Percentiles rank a stretch among this genome's conserved stretches.
Evolutionary conservation across 2,113 vertebrate genomes (phyloP).

Genomic region (Micronycteris hirsuta): DNA sequence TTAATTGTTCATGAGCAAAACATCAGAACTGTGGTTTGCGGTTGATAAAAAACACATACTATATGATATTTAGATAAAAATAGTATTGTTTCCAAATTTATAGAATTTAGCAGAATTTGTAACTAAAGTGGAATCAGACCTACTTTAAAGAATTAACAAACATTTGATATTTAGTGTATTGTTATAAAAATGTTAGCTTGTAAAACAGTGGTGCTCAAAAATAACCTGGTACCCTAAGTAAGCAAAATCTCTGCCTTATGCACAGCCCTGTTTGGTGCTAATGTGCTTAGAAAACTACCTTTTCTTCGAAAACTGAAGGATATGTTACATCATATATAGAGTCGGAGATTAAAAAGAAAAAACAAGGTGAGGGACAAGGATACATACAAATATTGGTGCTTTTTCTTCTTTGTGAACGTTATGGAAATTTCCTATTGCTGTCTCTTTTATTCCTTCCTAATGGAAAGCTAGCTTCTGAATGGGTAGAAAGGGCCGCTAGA

Average conservation of each 20-base stretch:
- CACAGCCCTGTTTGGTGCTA: not conserved
- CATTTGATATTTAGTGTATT: not conserved
- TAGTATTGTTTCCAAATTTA: not conserved
- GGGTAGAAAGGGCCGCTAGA: not conserved
- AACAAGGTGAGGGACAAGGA: not conserved
- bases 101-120: not conserved
- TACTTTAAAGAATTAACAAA: not conserved
- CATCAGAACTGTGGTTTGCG: not conserved
- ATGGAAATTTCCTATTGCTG: not conserved
- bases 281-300: slow-evolving; percentile 6
- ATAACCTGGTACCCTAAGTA: not conserved
- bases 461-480: not conserved
- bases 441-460: not conserved
- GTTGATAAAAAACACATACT: not conserved
- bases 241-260: not conserved
- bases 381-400: not conserved
- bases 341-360: not conserved
- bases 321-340: not conserved
- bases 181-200: not conserved
- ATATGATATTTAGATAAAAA: not conserved
- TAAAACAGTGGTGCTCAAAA: not conserved
- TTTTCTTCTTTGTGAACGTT: not conserved
- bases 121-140: not conserved
- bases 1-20: not conserved
- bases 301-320: slow-evolving; percentile 33